Conservation (phyloP, 2,797 vertebrate species). For the Taeniopygia guttata region DNA sequence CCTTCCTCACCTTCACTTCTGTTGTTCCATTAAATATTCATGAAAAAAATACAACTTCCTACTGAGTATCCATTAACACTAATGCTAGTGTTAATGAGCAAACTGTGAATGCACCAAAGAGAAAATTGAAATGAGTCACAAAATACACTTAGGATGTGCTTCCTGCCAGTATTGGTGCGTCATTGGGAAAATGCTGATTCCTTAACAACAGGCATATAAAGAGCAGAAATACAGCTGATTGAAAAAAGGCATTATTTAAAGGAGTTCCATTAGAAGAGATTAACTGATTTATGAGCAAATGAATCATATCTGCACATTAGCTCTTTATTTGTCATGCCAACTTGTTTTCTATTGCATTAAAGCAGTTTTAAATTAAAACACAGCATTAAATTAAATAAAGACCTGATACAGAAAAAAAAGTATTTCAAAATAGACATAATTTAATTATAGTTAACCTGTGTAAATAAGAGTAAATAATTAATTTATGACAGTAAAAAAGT, state of each 20-base stretch:
- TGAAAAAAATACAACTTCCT: constrained; percentile 70
- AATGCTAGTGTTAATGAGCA: constrained; percentile 71
- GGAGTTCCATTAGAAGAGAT: constrained; percentile 25
- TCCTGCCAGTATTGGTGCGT: constrained; percentile 73
- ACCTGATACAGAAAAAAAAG: background rate
- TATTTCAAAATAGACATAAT: constrained; percentile 1
- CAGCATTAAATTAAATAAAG: constrained; percentile 25
- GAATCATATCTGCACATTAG: constrained; percentile 28
- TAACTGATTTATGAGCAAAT: constrained; percentile 40
- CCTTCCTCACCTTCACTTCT: constrained; percentile 51
- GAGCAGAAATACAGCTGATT: constrained; percentile 24
- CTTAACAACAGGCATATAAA: constrained; percentile 65
- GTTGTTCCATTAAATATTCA: constrained; percentile 76
- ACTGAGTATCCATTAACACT: constrained; percentile 73
- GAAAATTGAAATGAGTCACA: constrained; percentile 78
- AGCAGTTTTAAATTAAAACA: constrained; percentile 44
- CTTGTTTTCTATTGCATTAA: constrained; percentile 34
- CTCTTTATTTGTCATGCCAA: constrained; percentile 8
- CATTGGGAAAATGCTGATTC: constrained; percentile 60
- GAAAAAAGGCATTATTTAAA: constrained; percentile 34
- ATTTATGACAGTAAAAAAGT: background rate
- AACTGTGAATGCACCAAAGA: constrained; percentile 61
- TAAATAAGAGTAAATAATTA: constrained; percentile 46
- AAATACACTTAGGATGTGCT: constrained; percentile 68
- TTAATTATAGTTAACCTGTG: constrained; percentile 11